A percentile compares a stretch with the other conserved stretches of the same genome.
These are phyloP conservation scores for Tor tambroides DNA, from an alignment of 2,113 vertebrate genomes.

Conservation along the genomic window DNA sequence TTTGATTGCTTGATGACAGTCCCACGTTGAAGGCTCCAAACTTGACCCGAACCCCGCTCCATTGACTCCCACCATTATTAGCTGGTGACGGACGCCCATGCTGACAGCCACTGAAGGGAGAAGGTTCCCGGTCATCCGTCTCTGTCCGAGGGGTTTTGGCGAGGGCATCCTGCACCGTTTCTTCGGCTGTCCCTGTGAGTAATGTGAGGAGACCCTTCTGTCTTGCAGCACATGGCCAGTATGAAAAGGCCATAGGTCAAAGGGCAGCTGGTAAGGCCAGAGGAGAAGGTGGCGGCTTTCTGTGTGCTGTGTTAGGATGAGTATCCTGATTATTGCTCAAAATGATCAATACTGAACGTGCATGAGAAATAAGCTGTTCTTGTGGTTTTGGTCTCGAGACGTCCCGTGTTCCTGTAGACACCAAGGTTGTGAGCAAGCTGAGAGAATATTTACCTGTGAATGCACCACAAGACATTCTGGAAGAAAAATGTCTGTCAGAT, in stretches of 20 bases:
- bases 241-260: constrained; percentile 70
- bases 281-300: constrained; percentile 40
- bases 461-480: background rate
- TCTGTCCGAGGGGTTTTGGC: constrained; percentile 73
- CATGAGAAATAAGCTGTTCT: background rate
- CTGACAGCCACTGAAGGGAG: constrained; percentile 61
- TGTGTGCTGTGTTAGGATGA: constrained; percentile 34
- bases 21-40: constrained; percentile 70
- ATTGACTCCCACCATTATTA: constrained; percentile 72
- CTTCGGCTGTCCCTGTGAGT: constrained; percentile 72
- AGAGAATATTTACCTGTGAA: background rate
- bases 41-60: constrained; percentile 73
- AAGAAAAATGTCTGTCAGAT: background rate
- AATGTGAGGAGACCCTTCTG: constrained; percentile 69
- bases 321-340: constrained; percentile 21
- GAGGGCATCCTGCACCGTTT: constrained; percentile 68
- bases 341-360: background rate
- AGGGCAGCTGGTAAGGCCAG: constrained; percentile 68
- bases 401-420: background rate
- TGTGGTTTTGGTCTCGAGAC: background rate
- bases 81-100: constrained; percentile 71
- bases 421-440: background rate
- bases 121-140: constrained; percentile 76
- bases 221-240: constrained; percentile 73
- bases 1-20: constrained; percentile 69